Evolutionary conservation across 2,888 invertebrate genomes (phyloP).

Genomic region (Zaprionus bogoriensis): DNA sequence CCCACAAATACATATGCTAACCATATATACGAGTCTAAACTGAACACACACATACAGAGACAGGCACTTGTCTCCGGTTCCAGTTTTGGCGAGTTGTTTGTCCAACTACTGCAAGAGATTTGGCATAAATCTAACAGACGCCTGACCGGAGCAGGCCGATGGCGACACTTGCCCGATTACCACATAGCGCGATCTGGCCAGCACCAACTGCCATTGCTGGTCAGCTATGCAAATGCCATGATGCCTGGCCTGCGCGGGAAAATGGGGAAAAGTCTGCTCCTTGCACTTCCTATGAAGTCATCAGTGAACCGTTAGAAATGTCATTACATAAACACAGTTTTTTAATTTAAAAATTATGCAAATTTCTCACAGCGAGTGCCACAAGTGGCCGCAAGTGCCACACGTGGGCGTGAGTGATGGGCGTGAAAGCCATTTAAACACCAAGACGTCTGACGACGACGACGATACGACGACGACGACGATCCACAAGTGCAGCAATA

Average conservation of each 20-base stretch:
- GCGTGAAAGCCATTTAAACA: conserved; percentile 57
- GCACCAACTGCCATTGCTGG: too few relatives aligned
- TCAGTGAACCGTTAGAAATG: conserved; percentile 70
- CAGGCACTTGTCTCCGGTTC: conserved; percentile 4
- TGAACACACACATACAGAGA: too few relatives aligned
- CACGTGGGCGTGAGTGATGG: conserved; percentile 60
- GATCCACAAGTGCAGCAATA: background rate
- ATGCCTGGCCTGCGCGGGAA: too few relatives aligned
- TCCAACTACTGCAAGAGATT: conserved; percentile 15
- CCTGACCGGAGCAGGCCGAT: conserved; percentile 21
- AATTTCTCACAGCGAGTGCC: conserved; percentile 37
- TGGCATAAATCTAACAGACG: conserved; percentile 43
- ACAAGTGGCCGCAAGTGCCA: conserved; percentile 40
- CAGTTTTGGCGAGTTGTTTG: conserved; percentile 12
- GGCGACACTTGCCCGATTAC: conserved; percentile 40
- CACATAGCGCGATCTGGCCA: too few relatives aligned
- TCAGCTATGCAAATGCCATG: conserved; percentile 61
- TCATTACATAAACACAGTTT: conserved; percentile 68
- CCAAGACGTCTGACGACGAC: conserved; percentile 23
- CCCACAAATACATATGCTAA: conserved; percentile 46
- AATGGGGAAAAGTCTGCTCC: too few relatives aligned
- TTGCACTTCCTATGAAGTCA: conserved; percentile 64
- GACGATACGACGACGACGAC: too few relatives aligned
- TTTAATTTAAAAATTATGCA: conserved; percentile 75
- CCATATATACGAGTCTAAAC: conserved; percentile 13